A percentile compares a stretch with the other conserved stretches of the same genome.
These are phyloP conservation scores for Cyanoliseus patagonus DNA, from an alignment of 2,113 vertebrate species.

Conservation along the genomic window DNA sequence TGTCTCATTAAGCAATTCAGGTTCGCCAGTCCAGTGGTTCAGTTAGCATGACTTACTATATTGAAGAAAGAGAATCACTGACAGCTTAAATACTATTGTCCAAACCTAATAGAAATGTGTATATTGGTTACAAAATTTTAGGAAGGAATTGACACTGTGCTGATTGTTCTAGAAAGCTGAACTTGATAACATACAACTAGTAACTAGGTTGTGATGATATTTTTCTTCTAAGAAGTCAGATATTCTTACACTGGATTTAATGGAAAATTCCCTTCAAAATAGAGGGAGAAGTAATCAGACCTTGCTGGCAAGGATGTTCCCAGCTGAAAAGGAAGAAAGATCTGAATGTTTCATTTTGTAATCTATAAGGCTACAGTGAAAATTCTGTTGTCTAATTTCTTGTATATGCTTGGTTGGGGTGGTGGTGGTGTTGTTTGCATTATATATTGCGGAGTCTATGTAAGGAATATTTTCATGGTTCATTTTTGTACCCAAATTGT, in stretches of 20 bases:
- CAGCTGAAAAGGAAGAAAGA: neutral
- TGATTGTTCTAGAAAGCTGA: neutral
- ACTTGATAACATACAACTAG: neutral
- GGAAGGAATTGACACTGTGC: neutral
- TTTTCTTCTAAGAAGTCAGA: neutral
- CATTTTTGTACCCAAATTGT: neutral
- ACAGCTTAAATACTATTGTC: neutral
- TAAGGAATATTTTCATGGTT: neutral
- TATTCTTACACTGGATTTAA: neutral
- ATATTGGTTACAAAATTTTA: neutral
- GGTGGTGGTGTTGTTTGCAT: neutral
- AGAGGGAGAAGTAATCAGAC: neutral
- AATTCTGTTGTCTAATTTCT: neutral
- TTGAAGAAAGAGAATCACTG: neutral
- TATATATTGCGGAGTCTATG: neutral
- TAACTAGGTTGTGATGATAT: neutral
- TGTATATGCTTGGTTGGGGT: neutral
- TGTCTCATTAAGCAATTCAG: neutral
- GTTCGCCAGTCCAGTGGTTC: neutral
- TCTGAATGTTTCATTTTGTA: neutral
- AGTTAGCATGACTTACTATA: neutral
- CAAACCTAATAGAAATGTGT: neutral
- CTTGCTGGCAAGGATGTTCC: neutral
- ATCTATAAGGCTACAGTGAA: neutral
- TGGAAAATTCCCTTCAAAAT: neutral